Evolutionary conservation across 2,888 invertebrate genomes (phyloP), one percentile per base, ranked within the genome.

Genomic region (Drosophila pegasa): DNA sequence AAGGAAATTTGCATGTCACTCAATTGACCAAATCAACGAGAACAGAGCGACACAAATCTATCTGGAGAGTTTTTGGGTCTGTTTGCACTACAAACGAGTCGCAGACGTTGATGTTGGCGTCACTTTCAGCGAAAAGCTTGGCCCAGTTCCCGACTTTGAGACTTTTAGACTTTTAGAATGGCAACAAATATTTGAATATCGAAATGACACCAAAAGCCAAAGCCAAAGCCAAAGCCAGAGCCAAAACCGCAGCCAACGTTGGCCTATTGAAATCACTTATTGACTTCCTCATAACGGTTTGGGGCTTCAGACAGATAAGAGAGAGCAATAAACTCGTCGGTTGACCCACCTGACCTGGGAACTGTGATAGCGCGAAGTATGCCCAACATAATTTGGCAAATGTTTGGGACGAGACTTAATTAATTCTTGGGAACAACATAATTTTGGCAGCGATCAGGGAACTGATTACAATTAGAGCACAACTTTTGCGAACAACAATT

Each of bases 1-100:
- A 87, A 82, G 86, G 82, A 85, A 85, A 85, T 85, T 74, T 85
- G 87, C 84, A 85, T 85, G 86, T 87, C 84, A 85, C 87, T 84
- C 78, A 78, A 71, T 83, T 61, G 77, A 66, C 54, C 56, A 64
- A 71, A 74, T 71, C 71, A 63, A 43, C 45, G 58, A 74, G 74
- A 77, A 74, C 66, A 66, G 62, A 61, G 65, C 61, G 73, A 60
- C 81, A 71, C 45, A 73, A 68, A 74, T 74, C 64, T 58, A 67
- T 77, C 68, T 67, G 48, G 29, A 69, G 75, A 48, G 66, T 52
- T 75, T 75, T 56, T 50, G 50, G 65, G 47, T 69, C 54, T 84
- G 78, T 87, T 87, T 84, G 76, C 76, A 67, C 81, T 74, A 70
- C 71, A 83, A 83, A 83, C 68, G 83, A 78, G 70, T 60, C 38